Evolutionary conservation across 2,113 vertebrate species (phyloP).

Genomic region (Pelusios castaneus): DNA sequence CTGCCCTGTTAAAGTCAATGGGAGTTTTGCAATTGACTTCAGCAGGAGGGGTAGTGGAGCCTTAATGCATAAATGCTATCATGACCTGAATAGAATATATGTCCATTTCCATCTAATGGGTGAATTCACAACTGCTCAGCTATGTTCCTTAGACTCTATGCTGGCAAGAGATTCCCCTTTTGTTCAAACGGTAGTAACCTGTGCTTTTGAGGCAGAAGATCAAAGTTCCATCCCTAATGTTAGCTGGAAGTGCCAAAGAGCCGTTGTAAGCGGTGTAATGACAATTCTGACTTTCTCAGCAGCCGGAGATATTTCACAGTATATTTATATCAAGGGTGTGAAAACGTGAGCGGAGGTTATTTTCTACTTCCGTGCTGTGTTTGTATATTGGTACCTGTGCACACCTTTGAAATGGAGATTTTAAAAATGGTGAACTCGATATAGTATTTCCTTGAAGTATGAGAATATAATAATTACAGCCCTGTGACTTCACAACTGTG

Average conservation of each 20-base stretch:
- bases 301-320: background rate
- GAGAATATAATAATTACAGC: background rate
- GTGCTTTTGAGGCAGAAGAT: background rate
- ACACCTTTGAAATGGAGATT: background rate
- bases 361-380: background rate
- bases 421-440: background rate
- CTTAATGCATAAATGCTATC: background rate
- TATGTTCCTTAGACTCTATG: background rate
- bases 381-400: background rate
- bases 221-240: background rate
- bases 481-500: background rate
- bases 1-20: background rate
- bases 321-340: background rate
- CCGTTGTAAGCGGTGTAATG: background rate
- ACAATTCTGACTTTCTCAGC: too few relatives aligned
- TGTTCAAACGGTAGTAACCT: background rate
- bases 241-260: background rate
- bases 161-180: background rate
- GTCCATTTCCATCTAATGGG: background rate
- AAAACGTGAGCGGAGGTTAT: background rate
- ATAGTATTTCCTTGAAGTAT: background rate
- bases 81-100: background rate
- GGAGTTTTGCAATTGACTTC: background rate
- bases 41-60: background rate
- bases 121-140: background rate